These are phyloP conservation scores for Lamprologus speciosus DNA, from an alignment of 2,113 vertebrate species.

Conservation along the genomic window DNA sequence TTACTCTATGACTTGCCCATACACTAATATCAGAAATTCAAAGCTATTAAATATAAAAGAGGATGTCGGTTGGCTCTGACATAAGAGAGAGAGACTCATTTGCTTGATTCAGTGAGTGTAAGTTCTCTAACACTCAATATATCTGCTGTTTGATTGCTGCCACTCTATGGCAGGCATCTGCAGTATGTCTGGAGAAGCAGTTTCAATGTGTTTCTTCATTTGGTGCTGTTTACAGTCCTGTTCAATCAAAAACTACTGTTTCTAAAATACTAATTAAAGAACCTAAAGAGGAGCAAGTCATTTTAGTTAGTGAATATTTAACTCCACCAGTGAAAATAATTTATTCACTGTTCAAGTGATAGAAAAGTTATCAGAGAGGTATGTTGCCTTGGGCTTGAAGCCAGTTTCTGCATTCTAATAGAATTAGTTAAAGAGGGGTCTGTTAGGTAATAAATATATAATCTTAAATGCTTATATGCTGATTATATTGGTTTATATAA, in stretches of 20 bases:
- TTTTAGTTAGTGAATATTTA: neutral
- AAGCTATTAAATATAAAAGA: neutral
- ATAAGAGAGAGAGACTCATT: neutral
- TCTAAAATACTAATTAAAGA: neutral
- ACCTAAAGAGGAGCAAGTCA: neutral
- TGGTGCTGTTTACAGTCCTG: neutral
- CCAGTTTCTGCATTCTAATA: neutral
- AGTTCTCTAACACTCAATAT: neutral
- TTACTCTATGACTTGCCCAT: conserved; percentile 11
- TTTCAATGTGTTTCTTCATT: neutral
- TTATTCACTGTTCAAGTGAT: neutral
- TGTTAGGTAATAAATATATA: neutral
- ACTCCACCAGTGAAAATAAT: neutral
- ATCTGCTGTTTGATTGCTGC: neutral
- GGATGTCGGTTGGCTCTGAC: neutral
- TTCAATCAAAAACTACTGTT: neutral
- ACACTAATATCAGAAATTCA: conserved; percentile 3
- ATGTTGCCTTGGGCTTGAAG: neutral
- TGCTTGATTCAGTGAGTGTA: neutral
- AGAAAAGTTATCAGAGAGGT: neutral
- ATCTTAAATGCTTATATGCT: neutral
- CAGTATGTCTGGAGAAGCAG: neutral
- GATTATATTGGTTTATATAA: no score
- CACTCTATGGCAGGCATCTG: neutral
- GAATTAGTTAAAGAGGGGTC: neutral